A percentile compares a stretch with the other conserved stretches of the same genome.
These are phyloP conservation scores for Nomada goodeniana DNA, from an alignment of 2,888 invertebrate genomes.

Conservation along the genomic window DNA sequence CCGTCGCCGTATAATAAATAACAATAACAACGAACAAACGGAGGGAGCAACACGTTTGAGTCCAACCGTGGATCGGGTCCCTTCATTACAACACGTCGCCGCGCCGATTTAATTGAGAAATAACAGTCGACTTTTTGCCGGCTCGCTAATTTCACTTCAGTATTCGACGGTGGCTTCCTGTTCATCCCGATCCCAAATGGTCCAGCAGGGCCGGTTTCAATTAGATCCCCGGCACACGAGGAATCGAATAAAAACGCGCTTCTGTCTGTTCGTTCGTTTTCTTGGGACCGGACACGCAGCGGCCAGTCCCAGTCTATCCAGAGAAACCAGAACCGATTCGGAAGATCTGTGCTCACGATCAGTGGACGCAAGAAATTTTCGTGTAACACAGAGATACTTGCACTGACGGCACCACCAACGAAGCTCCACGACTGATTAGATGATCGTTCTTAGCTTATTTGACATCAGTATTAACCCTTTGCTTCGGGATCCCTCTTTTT, in stretches of 20 bases:
- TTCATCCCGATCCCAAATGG: neutral
- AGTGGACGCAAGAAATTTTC: conserved; percentile 12
- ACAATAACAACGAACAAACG: conserved; percentile 26
- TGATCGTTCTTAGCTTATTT: too few species aligned
- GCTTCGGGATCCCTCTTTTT: too few species aligned
- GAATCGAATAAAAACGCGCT: conserved; percentile 10
- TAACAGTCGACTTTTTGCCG: conserved; percentile 44
- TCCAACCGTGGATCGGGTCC: neutral
- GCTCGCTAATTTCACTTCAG: conserved; percentile 31
- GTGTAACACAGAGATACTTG: conserved; percentile 12
- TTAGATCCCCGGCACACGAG: conserved; percentile 3
- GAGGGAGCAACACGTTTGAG: neutral
- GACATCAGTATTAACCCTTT: too few species aligned
- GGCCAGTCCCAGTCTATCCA: conserved; percentile 13
- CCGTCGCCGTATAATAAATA: conserved; percentile 4
- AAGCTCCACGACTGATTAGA: too few species aligned
- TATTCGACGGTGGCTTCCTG: conserved; percentile 13
- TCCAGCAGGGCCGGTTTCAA: conserved; percentile 21
- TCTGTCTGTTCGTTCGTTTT: neutral
- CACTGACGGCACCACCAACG: conserved; percentile 10
- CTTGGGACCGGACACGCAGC: neutral
- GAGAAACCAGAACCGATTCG: conserved; percentile 29
- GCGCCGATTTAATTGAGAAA: conserved; percentile 53
- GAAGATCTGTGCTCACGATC: neutral
- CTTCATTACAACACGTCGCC: conserved; percentile 7